A percentile compares a stretch with the other conserved stretches of the same genome.
These are phyloP conservation scores for Atta cephalotes DNA, from an alignment of 1,140 invertebrate species.

Conservation along the genomic window DNA sequence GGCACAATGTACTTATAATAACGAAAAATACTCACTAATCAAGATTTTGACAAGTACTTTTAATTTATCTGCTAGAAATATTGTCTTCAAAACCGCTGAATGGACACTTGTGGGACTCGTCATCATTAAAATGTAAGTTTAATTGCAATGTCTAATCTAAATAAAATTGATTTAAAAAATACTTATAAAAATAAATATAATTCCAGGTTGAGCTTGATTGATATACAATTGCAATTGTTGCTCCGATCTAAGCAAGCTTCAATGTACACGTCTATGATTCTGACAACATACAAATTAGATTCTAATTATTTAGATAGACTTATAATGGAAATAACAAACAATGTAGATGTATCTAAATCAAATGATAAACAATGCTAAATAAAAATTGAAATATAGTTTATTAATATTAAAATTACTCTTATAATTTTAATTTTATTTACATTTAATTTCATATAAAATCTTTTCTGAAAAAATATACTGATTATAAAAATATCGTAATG, in stretches of 20 bases:
- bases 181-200: constrained; percentile 47
- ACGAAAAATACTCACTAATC: constrained; percentile 72
- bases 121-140: constrained; percentile 85
- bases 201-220: constrained; percentile 82
- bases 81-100: constrained; percentile 84
- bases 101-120: constrained; percentile 85
- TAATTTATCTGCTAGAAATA: constrained; percentile 83
- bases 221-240: constrained; percentile 78
- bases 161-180: neutral
- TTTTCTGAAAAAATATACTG: neutral
- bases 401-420: constrained; percentile 16
- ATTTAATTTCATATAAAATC: constrained; percentile 20
- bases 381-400: constrained; percentile 1
- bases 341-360: constrained; percentile 25
- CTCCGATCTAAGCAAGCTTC: constrained; percentile 79
- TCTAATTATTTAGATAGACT: constrained; percentile 83
- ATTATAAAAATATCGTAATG: neutral
- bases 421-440: constrained; percentile 20
- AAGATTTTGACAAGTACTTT: constrained; percentile 84
- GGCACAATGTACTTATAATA: constrained; percentile 69
- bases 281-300: constrained; percentile 85
- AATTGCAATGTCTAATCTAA: constrained; percentile 32
- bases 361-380: constrained; percentile 34
- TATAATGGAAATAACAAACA: constrained; percentile 70
- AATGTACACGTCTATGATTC: constrained; percentile 83